Evolutionary conservation across 2,113 vertebrate genomes (phyloP), one percentile per base, ranked within the genome.

Genomic region (Eulemur macaco): DNA sequence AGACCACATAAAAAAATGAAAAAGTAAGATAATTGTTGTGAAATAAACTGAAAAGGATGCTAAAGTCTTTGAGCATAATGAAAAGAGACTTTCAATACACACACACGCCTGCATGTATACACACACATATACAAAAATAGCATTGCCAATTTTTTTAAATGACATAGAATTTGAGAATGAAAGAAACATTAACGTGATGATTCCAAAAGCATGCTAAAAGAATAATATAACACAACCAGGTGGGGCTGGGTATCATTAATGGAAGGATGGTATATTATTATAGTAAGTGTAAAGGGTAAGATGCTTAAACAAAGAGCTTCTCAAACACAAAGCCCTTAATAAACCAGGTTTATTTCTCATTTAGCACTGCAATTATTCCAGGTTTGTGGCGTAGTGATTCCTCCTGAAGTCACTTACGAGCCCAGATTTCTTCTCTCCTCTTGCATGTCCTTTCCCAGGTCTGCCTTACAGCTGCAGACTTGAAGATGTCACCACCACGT

Each of bases 381-480:
- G 66, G 20, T 5, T 42, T 3, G 13, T 3, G 11, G 34, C 11
- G 11, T 7, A 23, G 8, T 25, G 2, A n/a, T 78, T 52, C 50
- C 60, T n/a, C 8, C 9, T 39, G 5, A 12, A 20, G 37, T 50
- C 7, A 31, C 52, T 69, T 31, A 58, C 8, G 69, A 47, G 8
- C 15, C 31, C 58, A 25, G 5, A 20, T 7, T 47, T 56, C 10
- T 50, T 64, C 27, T 21, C 18, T 6, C 9, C 11, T 60, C 17
- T 12, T 27, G 0, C 27, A 1, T 8, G 23, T 13, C 13, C 54
- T 12, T 45, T 37, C 68, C 18, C 0, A 29, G 9, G 56, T 39
- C 56, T 83, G 39, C 37, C 8, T 15, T 76, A 34, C 6, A 31
- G 34, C 42, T 47, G 8, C 21, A 52, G 68, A 31, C 23, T 39